These are phyloP conservation scores for Leptonema lineaticorne DNA, from an alignment of 1,140 invertebrate species.

Conservation along the genomic window DNA sequence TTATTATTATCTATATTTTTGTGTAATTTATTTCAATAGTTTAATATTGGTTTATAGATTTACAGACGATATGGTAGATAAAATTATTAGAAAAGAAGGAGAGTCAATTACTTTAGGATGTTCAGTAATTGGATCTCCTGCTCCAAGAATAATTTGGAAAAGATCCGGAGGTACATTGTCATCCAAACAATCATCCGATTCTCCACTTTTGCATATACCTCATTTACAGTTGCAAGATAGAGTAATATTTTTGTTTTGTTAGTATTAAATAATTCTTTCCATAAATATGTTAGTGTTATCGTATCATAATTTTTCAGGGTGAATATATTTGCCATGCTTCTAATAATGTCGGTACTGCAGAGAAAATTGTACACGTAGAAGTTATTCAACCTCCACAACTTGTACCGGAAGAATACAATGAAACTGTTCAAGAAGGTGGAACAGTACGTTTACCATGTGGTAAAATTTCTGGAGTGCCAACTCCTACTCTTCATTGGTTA, in stretches of 20 bases:
- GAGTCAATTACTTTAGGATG: conserved; percentile 56
- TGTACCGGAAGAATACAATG: conserved; percentile 45
- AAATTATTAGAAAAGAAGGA: conserved; percentile 24
- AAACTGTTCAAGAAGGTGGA: conserved; percentile 47
- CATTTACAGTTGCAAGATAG: conserved; percentile 46
- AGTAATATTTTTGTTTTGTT: conserved; percentile 20
- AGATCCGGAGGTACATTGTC: conserved; percentile 51
- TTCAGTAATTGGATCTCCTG: conserved; percentile 61
- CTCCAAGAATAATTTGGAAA: conserved; percentile 61
- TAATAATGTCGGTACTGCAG: conserved; percentile 16
- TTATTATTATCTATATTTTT: background rate
- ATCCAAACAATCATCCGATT: conserved; percentile 40
- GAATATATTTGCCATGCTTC: conserved; percentile 49
- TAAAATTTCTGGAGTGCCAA: conserved; percentile 66
- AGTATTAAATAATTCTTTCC: background rate
- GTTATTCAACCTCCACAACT: conserved; percentile 17
- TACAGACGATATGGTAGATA: conserved; percentile 31
- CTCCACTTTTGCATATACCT: conserved; percentile 38
- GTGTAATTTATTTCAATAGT: background rate
- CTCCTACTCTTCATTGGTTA: conserved; percentile 77
- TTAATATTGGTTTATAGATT: conserved; percentile 19
- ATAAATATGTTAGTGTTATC: background rate
- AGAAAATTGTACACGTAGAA: conserved; percentile 8
- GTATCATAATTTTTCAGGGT: conserved; percentile 45
- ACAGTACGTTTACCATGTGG: conserved; percentile 52